Evolutionary conservation across 2,888 invertebrate species (phyloP).

Genomic region (Druceiella hillmani): DNA sequence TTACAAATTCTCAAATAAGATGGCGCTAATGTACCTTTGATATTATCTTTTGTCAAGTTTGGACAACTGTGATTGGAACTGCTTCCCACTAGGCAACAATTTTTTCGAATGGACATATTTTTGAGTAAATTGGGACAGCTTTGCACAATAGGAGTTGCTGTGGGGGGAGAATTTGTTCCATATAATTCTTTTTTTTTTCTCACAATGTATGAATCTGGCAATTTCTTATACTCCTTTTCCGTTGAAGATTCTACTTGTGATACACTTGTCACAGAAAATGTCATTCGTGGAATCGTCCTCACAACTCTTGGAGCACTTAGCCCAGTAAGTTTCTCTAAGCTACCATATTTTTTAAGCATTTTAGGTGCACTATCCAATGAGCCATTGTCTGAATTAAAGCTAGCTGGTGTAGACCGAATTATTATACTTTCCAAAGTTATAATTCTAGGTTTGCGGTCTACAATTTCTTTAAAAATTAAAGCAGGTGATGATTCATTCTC

Average conservation of each 20-base stretch:
- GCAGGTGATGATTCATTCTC: constrained; percentile 27
- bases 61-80: constrained; percentile 22
- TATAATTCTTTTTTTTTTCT: constrained; percentile 25
- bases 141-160: constrained; percentile 23
- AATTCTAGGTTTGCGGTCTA: constrained; percentile 44
- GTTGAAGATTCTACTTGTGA: constrained; percentile 24
- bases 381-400: constrained; percentile 29
- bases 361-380: constrained; percentile 6
- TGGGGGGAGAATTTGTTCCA: constrained; percentile 19
- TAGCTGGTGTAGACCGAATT: constrained; percentile 35
- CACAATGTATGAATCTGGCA: constrained; percentile 39
- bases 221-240: constrained; percentile 29
- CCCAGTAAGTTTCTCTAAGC: constrained; percentile 33
- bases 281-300: constrained; percentile 26
- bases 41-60: constrained; percentile 9
- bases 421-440: constrained; percentile 44
- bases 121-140: constrained; percentile 35
- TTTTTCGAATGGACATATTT: constrained; percentile 28
- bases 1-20: constrained; percentile 12
- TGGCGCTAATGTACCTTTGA: background rate
- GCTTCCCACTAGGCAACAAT: constrained; percentile 27
- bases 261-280: constrained; percentile 6
- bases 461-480: constrained; percentile 48
- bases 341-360: constrained; percentile 32
- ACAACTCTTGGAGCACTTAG: constrained; percentile 27